Percentiles rank a stretch among this genome's conserved stretches.
phyloP scores from a whole-genome alignment of 64 coral and sea anemone species.

The Actinia tenebrosa region DNA sequence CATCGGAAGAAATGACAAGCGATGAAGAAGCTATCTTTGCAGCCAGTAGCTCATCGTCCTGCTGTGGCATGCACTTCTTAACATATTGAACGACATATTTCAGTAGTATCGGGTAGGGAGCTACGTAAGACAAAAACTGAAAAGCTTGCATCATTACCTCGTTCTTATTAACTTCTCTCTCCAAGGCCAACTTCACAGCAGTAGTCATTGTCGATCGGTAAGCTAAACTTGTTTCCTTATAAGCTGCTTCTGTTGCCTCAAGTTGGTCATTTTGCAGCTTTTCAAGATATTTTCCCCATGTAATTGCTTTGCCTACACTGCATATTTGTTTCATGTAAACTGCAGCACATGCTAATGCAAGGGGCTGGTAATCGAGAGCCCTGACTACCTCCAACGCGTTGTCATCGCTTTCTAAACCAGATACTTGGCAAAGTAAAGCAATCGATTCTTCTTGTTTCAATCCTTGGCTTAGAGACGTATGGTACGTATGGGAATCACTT shows the following conservation, averaged over 20 bases:
- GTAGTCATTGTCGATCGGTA: conserved; percentile 26
- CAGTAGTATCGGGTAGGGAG: neutral
- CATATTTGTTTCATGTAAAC: neutral
- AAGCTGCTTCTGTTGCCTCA: conserved; percentile 15
- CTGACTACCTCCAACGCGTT: neutral
- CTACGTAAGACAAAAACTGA: conserved; percentile 20
- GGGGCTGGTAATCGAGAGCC: conserved; percentile 13
- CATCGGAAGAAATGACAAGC: neutral
- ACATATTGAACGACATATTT: conserved; percentile 21
- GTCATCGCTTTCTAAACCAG: neutral
- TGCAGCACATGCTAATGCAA: conserved; percentile 2
- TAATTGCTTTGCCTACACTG: neutral
- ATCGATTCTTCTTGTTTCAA: neutral
- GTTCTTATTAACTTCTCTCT: conserved; percentile 4
- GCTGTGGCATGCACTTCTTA: neutral
- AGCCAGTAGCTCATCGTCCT: conserved; percentile 9
- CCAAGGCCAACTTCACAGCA: conserved; percentile 24
- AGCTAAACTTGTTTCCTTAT: neutral
- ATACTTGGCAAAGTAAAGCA: neutral
- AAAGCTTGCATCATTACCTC: conserved; percentile 21
- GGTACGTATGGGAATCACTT: neutral
- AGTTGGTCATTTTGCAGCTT: conserved; percentile 15
- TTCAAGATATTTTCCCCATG: conserved; percentile 16
- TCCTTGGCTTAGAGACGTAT: neutral
- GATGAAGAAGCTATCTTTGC: conserved; percentile 15